phyloP scores from a whole-genome alignment of 2,113 vertebrate species.

The Centropus unirufus region DNA sequence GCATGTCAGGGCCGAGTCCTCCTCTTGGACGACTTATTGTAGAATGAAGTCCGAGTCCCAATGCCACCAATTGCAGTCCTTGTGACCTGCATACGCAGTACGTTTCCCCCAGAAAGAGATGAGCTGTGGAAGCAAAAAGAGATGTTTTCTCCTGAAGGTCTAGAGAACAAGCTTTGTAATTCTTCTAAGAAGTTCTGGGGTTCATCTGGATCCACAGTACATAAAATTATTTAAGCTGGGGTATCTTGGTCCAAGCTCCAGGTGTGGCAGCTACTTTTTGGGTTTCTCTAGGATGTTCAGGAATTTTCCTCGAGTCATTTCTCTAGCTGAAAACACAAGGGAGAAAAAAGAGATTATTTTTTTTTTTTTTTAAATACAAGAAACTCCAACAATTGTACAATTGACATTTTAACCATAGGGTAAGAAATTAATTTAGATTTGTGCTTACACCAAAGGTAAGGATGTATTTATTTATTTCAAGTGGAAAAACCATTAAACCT shows the following conservation, averaged over 20 bases:
- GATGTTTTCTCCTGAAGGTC: conserved; percentile 19
- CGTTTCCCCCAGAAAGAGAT: not conserved
- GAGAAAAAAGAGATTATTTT: conserved; percentile 21
- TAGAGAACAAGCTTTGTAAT: not conserved
- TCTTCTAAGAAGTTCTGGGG: conserved; percentile 31
- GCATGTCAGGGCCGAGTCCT: not conserved
- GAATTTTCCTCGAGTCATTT: conserved; percentile 99
- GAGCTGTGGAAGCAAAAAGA: conserved; percentile 26
- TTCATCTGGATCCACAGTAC: conserved; percentile 1
- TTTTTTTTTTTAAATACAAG: not conserved
- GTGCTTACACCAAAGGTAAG: not conserved
- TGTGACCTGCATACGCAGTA: not conserved
- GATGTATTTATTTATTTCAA: not conserved
- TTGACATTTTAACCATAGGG: not conserved
- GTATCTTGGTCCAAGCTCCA: not conserved
- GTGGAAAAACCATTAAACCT: not conserved
- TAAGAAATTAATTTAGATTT: not conserved
- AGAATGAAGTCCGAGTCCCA: not conserved
- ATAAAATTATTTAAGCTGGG: not conserved
- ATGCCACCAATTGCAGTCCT: not conserved
- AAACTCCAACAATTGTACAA: not conserved
- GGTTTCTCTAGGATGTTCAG: conserved; percentile 97
- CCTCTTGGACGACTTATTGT: not conserved
- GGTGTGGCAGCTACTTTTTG: conserved; percentile 84
- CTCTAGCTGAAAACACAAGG: conserved; percentile 88